These are phyloP conservation scores for Microcebus jonahi DNA, from an alignment of 2,113 vertebrate species.

Conservation along the genomic window DNA sequence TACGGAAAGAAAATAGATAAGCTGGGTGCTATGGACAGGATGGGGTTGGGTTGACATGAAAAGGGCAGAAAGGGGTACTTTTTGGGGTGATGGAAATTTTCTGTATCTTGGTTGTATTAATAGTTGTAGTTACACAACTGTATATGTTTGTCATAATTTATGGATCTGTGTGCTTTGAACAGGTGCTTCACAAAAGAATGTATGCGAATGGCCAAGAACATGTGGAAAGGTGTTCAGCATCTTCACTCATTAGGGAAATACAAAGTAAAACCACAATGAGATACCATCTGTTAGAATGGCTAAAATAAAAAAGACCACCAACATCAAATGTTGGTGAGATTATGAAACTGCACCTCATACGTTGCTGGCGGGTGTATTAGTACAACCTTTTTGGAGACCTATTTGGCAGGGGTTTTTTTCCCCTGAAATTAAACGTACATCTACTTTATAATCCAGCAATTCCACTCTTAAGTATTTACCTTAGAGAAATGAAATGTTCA, in stretches of 20 bases:
- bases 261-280: too few species aligned
- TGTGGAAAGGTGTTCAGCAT: not conserved
- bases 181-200: not conserved
- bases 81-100: not conserved
- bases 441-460: not conserved
- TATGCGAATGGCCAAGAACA: fast-evolving
- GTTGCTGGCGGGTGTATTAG: not conserved
- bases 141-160: not conserved
- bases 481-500: not conserved
- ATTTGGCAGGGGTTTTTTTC: not conserved
- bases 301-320: not conserved
- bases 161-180: not conserved
- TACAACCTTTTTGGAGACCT: not conserved
- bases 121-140: not conserved
- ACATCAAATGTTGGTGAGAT: not conserved
- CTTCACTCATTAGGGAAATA: not conserved
- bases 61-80: not conserved
- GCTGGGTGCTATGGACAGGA: not conserved
- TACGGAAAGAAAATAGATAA: not conserved
- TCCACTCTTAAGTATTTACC: not conserved
- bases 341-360: too few species aligned
- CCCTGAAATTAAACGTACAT: not conserved
- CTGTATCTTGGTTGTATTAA: not conserved
- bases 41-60: not conserved
- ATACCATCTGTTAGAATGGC: not conserved